These are phyloP conservation scores for Mimumesa dahlbomi DNA, from an alignment of 2,888 invertebrate species.

Conservation along the genomic window DNA sequence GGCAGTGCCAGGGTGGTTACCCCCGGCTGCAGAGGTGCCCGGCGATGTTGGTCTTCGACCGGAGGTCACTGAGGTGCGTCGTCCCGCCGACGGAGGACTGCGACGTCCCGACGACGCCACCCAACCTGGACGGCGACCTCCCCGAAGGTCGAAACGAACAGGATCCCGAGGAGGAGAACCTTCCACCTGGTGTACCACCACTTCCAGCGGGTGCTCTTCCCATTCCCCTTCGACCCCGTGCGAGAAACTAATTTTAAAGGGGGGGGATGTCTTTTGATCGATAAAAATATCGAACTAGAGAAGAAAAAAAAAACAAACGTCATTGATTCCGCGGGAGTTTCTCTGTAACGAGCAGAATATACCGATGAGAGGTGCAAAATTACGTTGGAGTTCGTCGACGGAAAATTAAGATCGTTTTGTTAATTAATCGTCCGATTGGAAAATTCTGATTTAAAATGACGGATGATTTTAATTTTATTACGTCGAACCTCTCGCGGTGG, in stretches of 20 bases:
- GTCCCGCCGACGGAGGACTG: slow-evolving; percentile 95
- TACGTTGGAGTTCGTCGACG: too few species aligned
- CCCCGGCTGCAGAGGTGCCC: slow-evolving; percentile 94
- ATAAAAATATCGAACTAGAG: background rate
- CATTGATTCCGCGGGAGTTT: background rate
- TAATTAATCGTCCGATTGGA: too few species aligned
- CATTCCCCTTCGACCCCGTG: slow-evolving; percentile 70
- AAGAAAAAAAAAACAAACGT: background rate
- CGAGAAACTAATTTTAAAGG: slow-evolving; percentile 69
- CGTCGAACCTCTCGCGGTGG: too few species aligned
- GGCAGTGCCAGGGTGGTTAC: slow-evolving; percentile 97
- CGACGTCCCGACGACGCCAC: slow-evolving; percentile 90
- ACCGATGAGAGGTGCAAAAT: background rate
- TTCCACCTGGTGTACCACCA: slow-evolving; percentile 77
- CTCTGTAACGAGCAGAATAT: background rate
- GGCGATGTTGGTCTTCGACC: slow-evolving; percentile 94
- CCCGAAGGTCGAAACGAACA: slow-evolving; percentile 76
- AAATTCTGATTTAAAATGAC: too few species aligned
- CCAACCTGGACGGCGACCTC: slow-evolving; percentile 77
- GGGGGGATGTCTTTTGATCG: background rate
- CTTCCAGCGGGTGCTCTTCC: slow-evolving; percentile 79
- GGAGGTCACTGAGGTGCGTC: slow-evolving; percentile 90
- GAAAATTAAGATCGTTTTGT: too few species aligned
- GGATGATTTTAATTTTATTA: too few species aligned
- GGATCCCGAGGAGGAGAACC: slow-evolving; percentile 78